Conservation (phyloP, 2,888 invertebrate genomes). For the Strigamia crassipes region DNA sequence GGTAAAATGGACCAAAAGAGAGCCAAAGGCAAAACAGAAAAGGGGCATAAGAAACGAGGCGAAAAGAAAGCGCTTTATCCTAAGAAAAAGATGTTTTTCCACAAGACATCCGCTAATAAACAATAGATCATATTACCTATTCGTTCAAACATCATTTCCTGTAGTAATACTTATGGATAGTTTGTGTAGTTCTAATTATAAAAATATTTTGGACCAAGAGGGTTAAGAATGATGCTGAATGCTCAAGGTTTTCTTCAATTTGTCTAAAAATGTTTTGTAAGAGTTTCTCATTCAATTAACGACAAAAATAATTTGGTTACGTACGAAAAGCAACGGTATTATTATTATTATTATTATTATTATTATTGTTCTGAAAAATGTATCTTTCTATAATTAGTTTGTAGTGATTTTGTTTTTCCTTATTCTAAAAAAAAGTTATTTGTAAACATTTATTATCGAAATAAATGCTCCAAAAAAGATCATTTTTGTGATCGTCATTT, state of each 20-base stretch:
- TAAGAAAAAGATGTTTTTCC: constrained; percentile 7
- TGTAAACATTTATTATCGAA: constrained; percentile 5
- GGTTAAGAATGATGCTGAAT: not conserved
- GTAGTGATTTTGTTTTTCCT: not conserved
- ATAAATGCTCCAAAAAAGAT: not conserved
- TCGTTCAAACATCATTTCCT: not conserved
- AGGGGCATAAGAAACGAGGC: not conserved
- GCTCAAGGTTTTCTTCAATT: not conserved
- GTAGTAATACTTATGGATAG: not conserved
- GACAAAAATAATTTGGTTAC: too few relatives aligned
- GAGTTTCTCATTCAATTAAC: not conserved
- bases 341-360: not conserved
- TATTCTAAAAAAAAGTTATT: not conserved
- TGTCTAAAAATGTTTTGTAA: not conserved
- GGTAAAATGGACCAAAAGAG: not conserved
- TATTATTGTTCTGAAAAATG: not conserved
- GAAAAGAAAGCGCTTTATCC: not conserved
- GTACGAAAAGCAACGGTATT: too few relatives aligned
- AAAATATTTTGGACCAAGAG: constrained; percentile 3
- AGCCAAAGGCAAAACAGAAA: not conserved
- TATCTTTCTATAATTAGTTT: not conserved
- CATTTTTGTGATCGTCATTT: not conserved
- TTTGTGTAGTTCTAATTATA: not conserved
- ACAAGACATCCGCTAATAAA: not conserved
- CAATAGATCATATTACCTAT: not conserved